Base-by-base conservation (phyloP, 2,113 vertebrate genomes). In the Sakesphorus luctuosus region DNA sequence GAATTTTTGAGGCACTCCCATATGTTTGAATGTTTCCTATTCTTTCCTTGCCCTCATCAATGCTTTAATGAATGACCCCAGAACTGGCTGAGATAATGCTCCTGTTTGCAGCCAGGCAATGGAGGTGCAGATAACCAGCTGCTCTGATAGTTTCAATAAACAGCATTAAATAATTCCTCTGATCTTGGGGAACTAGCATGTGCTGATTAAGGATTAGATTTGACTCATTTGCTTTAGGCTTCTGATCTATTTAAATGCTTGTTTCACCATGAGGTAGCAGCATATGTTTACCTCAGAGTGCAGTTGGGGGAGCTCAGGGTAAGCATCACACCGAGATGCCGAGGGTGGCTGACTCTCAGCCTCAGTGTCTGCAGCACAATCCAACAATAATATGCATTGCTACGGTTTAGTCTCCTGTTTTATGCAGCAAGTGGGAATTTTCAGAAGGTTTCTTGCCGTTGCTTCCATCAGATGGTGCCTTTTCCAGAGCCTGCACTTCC, bases 371-470 rank as follows among this genome's bases (percentile, higher is more conserved):
- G 26, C 4, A 55, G 6, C 53, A 26, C 35, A 10, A 11, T 8
- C 26, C 49, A 31, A 17, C 47, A 66, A 24, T 5, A 38, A n/a
- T 1, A 2, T 0, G 2, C 11, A 3, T 8, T 63, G 14, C 2
- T 56, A 4, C 3, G 15, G 10, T 33, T 86, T 33, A 12, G 15
- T 53, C 29, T 74, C 4, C 63, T 20, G 31, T 0, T 24, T 83
- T 28, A 5, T 36, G n/a, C 73, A 62, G 66, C 66, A 50, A 85
- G 29, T 7, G 29, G 28, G 46, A 18, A 47, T 69, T 85, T 82
- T 31, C 43, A 55, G 52, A 73, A 47, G 43, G 33, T 43, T 87
- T 52, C 31, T 50, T 28, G 31, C 35, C 28, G 33, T 50, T 80
- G n/a, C 36, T 50, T 69, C 13, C 4, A 6, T 43, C 47, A 58